Evolutionary conservation across 2,113 vertebrate genomes (phyloP).

Genomic region (Hippocampus mohnikei): DNA sequence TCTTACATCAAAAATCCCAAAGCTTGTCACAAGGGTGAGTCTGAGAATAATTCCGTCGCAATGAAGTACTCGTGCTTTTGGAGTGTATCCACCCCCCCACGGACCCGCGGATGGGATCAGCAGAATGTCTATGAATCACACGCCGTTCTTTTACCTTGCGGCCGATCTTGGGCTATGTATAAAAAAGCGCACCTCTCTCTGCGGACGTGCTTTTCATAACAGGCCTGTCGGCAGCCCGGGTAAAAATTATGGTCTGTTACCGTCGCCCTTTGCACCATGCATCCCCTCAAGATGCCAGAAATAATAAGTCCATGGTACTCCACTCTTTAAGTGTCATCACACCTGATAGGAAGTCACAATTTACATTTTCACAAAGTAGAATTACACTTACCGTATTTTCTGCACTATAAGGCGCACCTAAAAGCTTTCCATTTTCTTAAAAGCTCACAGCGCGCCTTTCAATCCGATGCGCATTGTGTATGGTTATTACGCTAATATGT

Average conservation of each 20-base stretch:
- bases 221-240: constrained; percentile 61
- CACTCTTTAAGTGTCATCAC: constrained; percentile 26
- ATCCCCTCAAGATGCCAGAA: constrained; percentile 35
- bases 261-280: constrained; percentile 32
- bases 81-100: constrained; percentile 23
- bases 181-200: constrained; percentile 35
- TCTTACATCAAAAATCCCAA: constrained; percentile 99
- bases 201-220: constrained; percentile 70
- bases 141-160: constrained; percentile 58
- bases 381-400: neutral
- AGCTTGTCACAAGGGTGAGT: constrained; percentile 91
- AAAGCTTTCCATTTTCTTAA: too few relatives aligned
- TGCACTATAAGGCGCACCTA: too few relatives aligned
- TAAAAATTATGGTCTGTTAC: constrained; percentile 65
- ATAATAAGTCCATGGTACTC: constrained; percentile 45
- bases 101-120: constrained; percentile 57
- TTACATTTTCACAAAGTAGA: constrained; percentile 7
- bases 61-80: constrained; percentile 21
- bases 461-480: too few relatives aligned
- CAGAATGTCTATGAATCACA: constrained; percentile 44
- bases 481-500: too few relatives aligned
- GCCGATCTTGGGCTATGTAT: constrained; percentile 34
- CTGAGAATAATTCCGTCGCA: constrained; percentile 16
- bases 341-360: constrained; percentile 12
- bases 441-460: too few relatives aligned